Percentiles rank a stretch among this genome's conserved stretches.
phyloP scores from a whole-genome alignment of 2,797 vertebrate genomes.

The Pempheris klunzingeri region DNA sequence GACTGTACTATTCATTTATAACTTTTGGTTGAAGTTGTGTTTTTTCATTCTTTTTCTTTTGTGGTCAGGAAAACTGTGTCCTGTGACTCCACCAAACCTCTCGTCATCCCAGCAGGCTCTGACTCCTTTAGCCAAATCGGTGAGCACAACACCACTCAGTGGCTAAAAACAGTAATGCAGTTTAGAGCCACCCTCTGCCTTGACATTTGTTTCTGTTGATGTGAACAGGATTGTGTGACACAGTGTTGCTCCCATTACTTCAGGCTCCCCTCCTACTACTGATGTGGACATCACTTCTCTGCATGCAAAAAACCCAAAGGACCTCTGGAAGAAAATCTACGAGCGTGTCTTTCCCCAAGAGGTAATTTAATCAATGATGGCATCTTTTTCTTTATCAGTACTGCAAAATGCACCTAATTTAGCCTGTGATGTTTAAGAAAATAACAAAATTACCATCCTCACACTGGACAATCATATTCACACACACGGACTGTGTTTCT shows the following conservation, averaged over 20 bases:
- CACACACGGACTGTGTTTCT: background rate
- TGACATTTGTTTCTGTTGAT: background rate
- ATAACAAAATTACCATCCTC: background rate
- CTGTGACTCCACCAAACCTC: conserved; percentile 91
- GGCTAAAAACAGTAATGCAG: conserved; percentile 33
- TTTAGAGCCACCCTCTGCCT: background rate
- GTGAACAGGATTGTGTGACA: background rate
- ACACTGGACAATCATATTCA: background rate
- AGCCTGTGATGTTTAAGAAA: background rate
- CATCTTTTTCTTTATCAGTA: background rate
- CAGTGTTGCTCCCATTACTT: background rate
- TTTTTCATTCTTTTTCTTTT: background rate
- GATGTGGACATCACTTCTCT: conserved; percentile 89
- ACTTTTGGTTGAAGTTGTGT: background rate
- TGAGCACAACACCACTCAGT: conserved; percentile 77
- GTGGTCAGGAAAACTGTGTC: conserved; percentile 89
- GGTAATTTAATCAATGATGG: conserved; percentile 86
- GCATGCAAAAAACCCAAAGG: conserved; percentile 90
- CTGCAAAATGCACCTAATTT: background rate
- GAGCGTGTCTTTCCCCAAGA: conserved; percentile 90
- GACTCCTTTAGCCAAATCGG: conserved; percentile 97
- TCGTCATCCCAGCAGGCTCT: conserved; percentile 91
- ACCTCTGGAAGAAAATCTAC: conserved; percentile 95
- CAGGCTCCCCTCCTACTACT: conserved; percentile 90
- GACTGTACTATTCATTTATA: background rate